Evolutionary conservation across 2,888 invertebrate species (phyloP), one percentile per base, ranked within the genome.

Genomic region (Apantesis nais): DNA sequence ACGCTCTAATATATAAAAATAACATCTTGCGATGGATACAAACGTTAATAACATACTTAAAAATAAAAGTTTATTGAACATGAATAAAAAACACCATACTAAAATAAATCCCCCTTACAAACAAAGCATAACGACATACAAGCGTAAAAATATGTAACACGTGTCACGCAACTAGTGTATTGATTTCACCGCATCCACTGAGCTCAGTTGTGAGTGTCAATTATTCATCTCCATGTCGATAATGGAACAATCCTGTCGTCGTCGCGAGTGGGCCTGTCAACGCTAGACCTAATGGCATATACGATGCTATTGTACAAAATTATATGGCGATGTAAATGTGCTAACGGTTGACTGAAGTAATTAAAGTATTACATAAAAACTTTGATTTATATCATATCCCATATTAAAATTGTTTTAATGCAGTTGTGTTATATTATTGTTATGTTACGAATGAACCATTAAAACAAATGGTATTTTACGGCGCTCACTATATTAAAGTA

Each of bases 221-320:
- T 92, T 92, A 93, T 93, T 92, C 92, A 92, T 92, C 90, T 86
- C 83, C 82, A 82, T 82, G 84, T 85, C 92, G 93, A 92, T 94
- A 95, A 95, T 94, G 94, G 94, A 94, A 95, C 94, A 94, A 90
- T 91, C 93, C 90, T 94, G 94, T 95, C 93, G 91, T 76, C 75
- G 85, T 80, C 85, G 84, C 85, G 85, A 90, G 91, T 89, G 91
- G 86, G 86, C 88, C 92, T 92, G 94, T 95, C 94, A 92, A 85
- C 94, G 88, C 84, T 88, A 83, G 82, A 83, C 85, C 85, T 93
- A 92, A 93, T 92, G 88, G 90, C 87, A 87, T 87, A 88, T 88
- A 81, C 80, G 71, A 80, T 80, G 79, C 78, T 82, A 82, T 74
- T 74, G 79, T 80, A 85, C 87, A 89, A 90, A 93, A 92, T 89